These are phyloP conservation scores for Rattus rattus DNA, from an alignment of 2,113 vertebrate species.

Conservation along the genomic window DNA sequence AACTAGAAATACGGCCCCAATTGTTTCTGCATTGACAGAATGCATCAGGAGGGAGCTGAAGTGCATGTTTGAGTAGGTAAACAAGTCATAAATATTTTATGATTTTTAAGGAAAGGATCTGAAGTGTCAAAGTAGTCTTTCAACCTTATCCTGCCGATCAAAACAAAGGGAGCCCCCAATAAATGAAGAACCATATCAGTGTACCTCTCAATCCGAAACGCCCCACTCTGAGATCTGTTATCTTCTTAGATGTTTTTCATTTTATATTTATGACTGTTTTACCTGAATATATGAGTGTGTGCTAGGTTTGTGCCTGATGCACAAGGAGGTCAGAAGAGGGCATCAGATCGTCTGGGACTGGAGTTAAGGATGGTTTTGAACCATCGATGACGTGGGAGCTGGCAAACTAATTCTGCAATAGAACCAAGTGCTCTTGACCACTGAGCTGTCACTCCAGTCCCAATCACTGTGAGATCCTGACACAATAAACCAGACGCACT, in stretches of 20 bases:
- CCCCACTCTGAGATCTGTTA: not conserved
- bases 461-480: not conserved
- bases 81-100: not conserved
- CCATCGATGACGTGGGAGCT: not conserved
- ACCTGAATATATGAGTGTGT: not conserved
- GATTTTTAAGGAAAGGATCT: slow-evolving; percentile 16
- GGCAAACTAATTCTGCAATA: not conserved
- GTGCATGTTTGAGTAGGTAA: not conserved
- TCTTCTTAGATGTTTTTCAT: not conserved
- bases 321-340: not conserved
- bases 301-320: not conserved
- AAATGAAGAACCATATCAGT: not conserved
- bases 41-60: not conserved
- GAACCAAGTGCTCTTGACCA: not conserved
- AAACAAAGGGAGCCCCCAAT: not conserved
- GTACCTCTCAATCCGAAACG: not conserved
- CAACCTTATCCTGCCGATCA: not conserved
- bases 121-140: not conserved
- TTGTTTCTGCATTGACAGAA: not conserved
- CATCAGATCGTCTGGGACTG: not conserved
- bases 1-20: not conserved
- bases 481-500: not conserved
- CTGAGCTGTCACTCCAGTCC: not conserved
- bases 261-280: not conserved
- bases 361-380: not conserved